phyloP scores from a whole-genome alignment of 2,113 vertebrate species.

The Blennius ocellaris region DNA sequence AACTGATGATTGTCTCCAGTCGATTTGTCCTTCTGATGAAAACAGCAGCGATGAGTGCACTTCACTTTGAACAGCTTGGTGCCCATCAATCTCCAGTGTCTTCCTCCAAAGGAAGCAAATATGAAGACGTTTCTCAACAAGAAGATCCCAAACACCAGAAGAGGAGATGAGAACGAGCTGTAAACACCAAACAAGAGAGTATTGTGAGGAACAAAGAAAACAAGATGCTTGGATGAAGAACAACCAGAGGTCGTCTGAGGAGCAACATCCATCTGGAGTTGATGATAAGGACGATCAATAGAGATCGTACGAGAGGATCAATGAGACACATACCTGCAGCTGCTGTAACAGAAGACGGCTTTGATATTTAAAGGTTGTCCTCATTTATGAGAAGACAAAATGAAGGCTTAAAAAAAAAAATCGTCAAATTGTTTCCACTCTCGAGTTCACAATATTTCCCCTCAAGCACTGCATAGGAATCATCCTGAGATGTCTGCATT shows the following conservation, averaged over 20 bases:
- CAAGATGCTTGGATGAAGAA: no score
- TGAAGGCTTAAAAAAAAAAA: not conserved
- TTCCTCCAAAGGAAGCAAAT: not conserved
- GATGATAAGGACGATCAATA: not conserved
- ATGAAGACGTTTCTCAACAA: conserved; percentile 13
- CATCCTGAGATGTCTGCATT: conserved; percentile 58
- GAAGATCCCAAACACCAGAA: conserved; percentile 12
- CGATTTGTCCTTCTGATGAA: not conserved
- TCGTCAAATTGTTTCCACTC: conserved; percentile 28
- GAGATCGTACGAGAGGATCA: no score
- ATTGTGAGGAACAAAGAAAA: not conserved
- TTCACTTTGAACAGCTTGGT: no score
- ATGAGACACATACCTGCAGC: not conserved
- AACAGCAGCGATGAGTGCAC: not conserved
- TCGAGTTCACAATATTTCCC: conserved; percentile 43
- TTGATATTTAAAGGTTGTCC: conserved; percentile 23
- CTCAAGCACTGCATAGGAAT: conserved; percentile 66
- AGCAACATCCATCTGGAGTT: not conserved
- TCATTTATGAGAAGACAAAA: conserved; percentile 23
- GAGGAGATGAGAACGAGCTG: conserved; percentile 12
- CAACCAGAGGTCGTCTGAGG: not conserved
- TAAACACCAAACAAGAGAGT: not conserved
- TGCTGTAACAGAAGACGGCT: conserved; percentile 13
- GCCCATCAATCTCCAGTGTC: not conserved
- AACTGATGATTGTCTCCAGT: no score